Base-by-base conservation (phyloP, 53 echinoderm and acorn worm species). In the Patiria pectinifera region DNA sequence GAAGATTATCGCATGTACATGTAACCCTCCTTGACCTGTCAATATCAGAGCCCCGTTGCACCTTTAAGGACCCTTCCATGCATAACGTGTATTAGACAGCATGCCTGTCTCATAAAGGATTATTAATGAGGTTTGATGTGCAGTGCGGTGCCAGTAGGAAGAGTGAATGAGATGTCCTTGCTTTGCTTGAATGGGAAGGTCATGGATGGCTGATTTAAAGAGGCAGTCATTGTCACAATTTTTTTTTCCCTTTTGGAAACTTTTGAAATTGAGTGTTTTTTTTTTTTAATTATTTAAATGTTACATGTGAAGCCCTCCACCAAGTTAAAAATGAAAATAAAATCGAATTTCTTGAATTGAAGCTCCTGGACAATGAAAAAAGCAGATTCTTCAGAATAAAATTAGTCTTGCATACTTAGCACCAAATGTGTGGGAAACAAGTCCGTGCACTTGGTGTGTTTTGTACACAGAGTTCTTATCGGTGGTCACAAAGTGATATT, bases 151-250 rank as follows among this genome's bases (percentile, higher is more conserved):
- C 74, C 23, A 24, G n/a, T 4, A 74, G 18, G 10, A 66, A 18
- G 3, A 66, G 66, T 66, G 6, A 74, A 74, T 74, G 22, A 22
- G 18, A 10, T 23, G n/a, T 74, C 18, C 24, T 21, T 23, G 74
- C 74, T 10, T 4, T 74, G 74, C 74, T 23, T 74, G 74, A 74
- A 21, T 74, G 74, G 74, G 24, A n/a, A 7, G 8, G 74, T 74
- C 74, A 74, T 21, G 74, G 74, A 74, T 74, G 74, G 24, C 21
- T n/a, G 74, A n/a, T 74, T 74, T 74, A 74, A 74, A 74, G n/a
- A n/a, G 74, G 24, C n/a, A 74, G n/a, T 74, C 18, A 23, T n/a
- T 15, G 74, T 74, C 74, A 74, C 53, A 53, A 35, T 35, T 74
- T 0, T 74, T 74, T 24, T 43, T 53, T 53, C 2, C 53, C 8